Percentiles rank a stretch among this genome's conserved stretches.
These are phyloP conservation scores for Caenorhabditis auriculariae DNA, from an alignment of 2,888 invertebrate genomes.

Conservation along the genomic window DNA sequence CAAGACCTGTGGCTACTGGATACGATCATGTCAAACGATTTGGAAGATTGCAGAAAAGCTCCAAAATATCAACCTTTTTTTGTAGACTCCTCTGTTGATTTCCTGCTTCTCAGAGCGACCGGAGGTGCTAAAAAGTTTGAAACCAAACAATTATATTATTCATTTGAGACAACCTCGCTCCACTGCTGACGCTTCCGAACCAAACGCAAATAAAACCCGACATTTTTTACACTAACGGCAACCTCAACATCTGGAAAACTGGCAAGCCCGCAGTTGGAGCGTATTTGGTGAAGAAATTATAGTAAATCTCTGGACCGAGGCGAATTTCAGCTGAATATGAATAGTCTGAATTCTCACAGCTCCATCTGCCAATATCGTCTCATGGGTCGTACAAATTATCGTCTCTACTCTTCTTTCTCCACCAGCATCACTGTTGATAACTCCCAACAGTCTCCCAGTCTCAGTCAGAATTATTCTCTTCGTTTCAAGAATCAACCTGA, in stretches of 20 bases:
- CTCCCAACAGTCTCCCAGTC: constrained; percentile 34
- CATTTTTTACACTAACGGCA: constrained; percentile 20
- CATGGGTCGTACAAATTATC: constrained; percentile 31
- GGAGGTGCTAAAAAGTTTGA: constrained; percentile 37
- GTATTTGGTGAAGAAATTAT: constrained; percentile 18
- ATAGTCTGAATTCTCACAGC: constrained; percentile 7
- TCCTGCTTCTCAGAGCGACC: constrained; percentile 28
- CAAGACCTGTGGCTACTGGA: constrained; percentile 17
- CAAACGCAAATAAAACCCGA: constrained; percentile 11
- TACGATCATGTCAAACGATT: constrained; percentile 38
- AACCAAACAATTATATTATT: background rate
- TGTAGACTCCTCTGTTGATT: constrained; percentile 38
- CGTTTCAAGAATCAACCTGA: background rate
- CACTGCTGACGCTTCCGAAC: constrained; percentile 25
- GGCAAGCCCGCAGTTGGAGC: constrained; percentile 26
- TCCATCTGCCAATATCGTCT: constrained; percentile 48
- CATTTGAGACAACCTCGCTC: constrained; percentile 24
- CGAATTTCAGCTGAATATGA: constrained; percentile 25
- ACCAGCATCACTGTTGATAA: constrained; percentile 32
- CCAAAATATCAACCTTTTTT: constrained; percentile 47
- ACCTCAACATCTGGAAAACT: constrained; percentile 35
- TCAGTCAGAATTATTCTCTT: constrained; percentile 8
- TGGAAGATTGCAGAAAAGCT: constrained; percentile 46
- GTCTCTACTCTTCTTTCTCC: constrained; percentile 40
- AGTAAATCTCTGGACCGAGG: background rate